Evolutionary conservation across 2,113 vertebrate species (phyloP), one percentile per base, ranked within the genome.

Genomic region (Zapus hudsonius): DNA sequence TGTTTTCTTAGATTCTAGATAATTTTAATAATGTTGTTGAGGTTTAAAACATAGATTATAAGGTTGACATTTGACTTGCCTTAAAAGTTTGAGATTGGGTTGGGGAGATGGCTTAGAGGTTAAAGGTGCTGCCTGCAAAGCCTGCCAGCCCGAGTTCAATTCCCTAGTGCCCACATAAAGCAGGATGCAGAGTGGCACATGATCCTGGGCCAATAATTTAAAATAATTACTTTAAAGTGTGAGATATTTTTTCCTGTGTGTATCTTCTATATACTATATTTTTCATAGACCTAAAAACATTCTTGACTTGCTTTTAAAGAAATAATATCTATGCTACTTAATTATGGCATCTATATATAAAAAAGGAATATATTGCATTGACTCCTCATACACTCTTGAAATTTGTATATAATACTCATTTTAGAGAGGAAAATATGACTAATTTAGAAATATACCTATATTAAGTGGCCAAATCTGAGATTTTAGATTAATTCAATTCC

Each of bases 1-100:
- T 61, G 92, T 38, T 5, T 67, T 79, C 52, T 91, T 29, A 80
- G 57, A 63, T 29, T 87, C 57, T n/a, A 13, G 59, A 69, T 47
- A 83, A 36, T 69, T 81, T 90, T 82, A 90, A 61, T 80, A 42
- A 47, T 47, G 47, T 1, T 4, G 42, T 29, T 67, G 23, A 31
- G 20, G 6, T 91, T 89, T 72, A 88, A 61, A 84, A 74, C 73
- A 63, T 55, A 84, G 52, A n/a, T 52, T 64, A 57, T 59, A 79
- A 84, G 42, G 67, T 84, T 91, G 31, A 85, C 84, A 70, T 84
- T 47, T 47, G 76, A 70, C 36, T 82, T 87, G 74, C 47, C 44
- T 72, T 85, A 7, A 55, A 57, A 69, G 61, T 81, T 61, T 81
- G 69, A 76, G n/a, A 66, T 52, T 52, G 52, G 6, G 11, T 15